These are phyloP conservation scores for Neopelma chrysocephalum DNA, from an alignment of 2,797 vertebrate species.

Conservation along the genomic window DNA sequence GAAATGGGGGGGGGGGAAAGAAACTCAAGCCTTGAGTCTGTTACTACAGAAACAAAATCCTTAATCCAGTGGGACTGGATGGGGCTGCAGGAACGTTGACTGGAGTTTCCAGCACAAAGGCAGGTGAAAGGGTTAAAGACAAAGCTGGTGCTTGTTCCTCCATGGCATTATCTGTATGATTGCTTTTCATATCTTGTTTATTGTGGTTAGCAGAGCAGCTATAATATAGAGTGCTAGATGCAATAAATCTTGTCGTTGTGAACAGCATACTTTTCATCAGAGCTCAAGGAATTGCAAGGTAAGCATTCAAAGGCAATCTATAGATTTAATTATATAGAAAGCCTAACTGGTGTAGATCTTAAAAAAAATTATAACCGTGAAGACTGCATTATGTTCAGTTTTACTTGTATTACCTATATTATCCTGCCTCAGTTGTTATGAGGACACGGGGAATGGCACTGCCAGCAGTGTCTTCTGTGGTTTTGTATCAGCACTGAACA, in stretches of 20 bases:
- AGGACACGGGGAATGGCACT: neutral
- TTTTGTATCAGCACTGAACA: neutral
- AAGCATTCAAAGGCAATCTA: conserved; percentile 53
- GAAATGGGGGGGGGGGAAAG: neutral
- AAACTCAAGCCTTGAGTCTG: neutral
- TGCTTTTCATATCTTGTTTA: conserved; percentile 74
- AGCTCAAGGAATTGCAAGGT: conserved; percentile 49
- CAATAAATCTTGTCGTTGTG: conserved; percentile 69
- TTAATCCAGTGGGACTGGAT: neutral
- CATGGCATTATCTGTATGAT: conserved; percentile 66
- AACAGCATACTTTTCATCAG: conserved; percentile 55
- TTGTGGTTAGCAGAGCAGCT: conserved; percentile 65
- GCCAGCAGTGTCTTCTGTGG: neutral
- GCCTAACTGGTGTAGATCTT: conserved; percentile 9
- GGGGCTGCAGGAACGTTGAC: neutral
- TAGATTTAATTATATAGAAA: conserved; percentile 62
- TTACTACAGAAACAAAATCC: neutral
- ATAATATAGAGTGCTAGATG: conserved; percentile 60
- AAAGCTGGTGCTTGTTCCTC: conserved; percentile 11
- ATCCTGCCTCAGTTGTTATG: neutral
- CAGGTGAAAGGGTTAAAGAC: conserved; percentile 58
- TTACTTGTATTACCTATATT: neutral
- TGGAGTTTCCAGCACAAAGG: neutral
- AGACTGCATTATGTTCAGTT: neutral
- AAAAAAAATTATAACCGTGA: neutral